These are phyloP conservation scores for Brassicogethes aeneus DNA, from an alignment of 2,888 invertebrate species.

Conservation along the genomic window DNA sequence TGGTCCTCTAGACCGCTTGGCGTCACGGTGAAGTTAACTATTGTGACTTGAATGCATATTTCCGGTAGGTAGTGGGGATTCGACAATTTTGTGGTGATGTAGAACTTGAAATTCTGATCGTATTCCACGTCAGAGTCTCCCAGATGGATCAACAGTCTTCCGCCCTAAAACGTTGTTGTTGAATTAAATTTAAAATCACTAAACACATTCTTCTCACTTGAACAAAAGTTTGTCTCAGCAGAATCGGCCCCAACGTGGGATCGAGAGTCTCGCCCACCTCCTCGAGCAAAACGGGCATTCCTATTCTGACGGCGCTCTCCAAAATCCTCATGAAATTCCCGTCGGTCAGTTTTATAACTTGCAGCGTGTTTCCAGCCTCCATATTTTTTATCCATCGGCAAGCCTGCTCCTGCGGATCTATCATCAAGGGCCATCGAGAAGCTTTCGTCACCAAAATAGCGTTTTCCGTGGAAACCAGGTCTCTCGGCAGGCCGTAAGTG, in stretches of 20 bases:
- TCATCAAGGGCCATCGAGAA: conserved; percentile 82
- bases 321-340: conserved; percentile 62
- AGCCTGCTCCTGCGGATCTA: conserved; percentile 94
- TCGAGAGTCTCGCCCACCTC: conserved; percentile 84
- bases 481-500: conserved; percentile 78
- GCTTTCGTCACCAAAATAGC: conserved; percentile 80
- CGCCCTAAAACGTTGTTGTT: conserved; percentile 51
- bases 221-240: conserved; percentile 70
- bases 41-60: conserved; percentile 83
- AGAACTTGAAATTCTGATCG: conserved; percentile 74
- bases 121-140: conserved; percentile 89
- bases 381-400: conserved; percentile 88
- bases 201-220: conserved; percentile 43
- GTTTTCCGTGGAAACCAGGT: conserved; percentile 84
- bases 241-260: conserved; percentile 74
- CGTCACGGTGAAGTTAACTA: conserved; percentile 91
- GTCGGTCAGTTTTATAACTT: conserved; percentile 74
- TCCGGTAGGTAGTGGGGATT: conserved; percentile 94
- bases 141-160: conserved; percentile 70
- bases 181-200: conserved; percentile 1
- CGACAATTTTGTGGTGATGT: conserved; percentile 83
- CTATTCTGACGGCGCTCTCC: conserved; percentile 75
- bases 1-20: conserved; percentile 86
- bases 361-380: conserved; percentile 66
- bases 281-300: conserved; percentile 78